Base-by-base conservation (phyloP, 2,888 invertebrate genomes). In the Odiellus spinosus region DNA sequence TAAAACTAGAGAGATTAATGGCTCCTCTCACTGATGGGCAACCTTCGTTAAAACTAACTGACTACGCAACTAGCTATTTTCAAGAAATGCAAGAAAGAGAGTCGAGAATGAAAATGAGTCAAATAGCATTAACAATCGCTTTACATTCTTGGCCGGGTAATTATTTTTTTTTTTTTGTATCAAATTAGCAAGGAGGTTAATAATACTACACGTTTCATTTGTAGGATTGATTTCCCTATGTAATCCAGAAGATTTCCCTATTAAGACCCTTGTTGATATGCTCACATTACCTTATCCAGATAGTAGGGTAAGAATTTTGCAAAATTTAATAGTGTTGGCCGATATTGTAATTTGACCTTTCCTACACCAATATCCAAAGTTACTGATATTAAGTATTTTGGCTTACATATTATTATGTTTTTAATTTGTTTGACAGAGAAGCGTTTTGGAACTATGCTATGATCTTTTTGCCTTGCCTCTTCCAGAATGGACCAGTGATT, bases 1-100 rank as follows among this genome's bases (percentile, higher is more conserved):
- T 26, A 26, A 26, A 26, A 8, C 8, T 26, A 26, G 26, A 26
- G 8, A 26, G 82, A 65, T 74, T 96, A 42, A 79, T 87, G 48
- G 87, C 91, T 14, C 91, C 93, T 0, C 88, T 91, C 64, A 90
- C 91, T 61, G 93, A 93, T 67, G 81, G 86, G 62, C 86, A 87
- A 63, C 81, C 79, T 54, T 65, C 62, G 44, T 66, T 63, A 55
- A 26, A 26, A 26, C 8, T 26, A 26, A 26, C 26, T 8, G 26
- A 26, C 26, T 26, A 26, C 26, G 26, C 26, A 6, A 26, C 26
- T 4, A 26, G 26, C 12, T 40, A 36, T 26, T 12, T 38, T 21
- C 32, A 20, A 48, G 20, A 32, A 47, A 70, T 45, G 73, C 26
- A 74, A 34, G 73, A 74, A 48, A 75, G 81, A 40, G 87, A 88